phyloP scores from a whole-genome alignment of 2,888 invertebrate species.

The Phorcus lineatus region DNA sequence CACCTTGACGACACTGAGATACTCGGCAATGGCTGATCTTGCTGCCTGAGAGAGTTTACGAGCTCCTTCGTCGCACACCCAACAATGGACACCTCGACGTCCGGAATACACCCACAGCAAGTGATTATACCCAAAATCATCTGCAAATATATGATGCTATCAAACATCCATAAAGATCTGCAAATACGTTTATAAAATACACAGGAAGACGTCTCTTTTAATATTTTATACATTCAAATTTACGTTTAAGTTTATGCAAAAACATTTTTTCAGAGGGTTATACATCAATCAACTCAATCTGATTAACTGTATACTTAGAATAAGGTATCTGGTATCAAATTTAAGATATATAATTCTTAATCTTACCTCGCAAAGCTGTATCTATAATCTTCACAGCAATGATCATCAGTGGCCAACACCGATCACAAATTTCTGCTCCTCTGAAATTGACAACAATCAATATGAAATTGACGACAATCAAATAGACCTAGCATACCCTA shows the following conservation, averaged over 20 bases:
- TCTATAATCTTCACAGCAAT: conserved; percentile 94
- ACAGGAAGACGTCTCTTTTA: neutral
- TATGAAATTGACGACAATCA: neutral
- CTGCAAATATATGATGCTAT: conserved; percentile 76
- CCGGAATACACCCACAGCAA: conserved; percentile 99
- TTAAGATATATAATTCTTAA: too few relatives aligned
- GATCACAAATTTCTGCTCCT: conserved; percentile 91
- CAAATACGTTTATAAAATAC: neutral
- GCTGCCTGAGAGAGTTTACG: conserved; percentile 84
- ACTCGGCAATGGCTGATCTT: conserved; percentile 90
- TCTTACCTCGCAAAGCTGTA: conserved; percentile 79
- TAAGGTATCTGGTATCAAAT: too few relatives aligned
- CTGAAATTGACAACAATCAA: conserved; percentile 59
- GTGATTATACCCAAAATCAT: conserved; percentile 96
- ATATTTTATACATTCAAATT: neutral
- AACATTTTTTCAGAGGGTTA: too few relatives aligned
- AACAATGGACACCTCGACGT: conserved; percentile 97
- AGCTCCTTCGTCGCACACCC: conserved; percentile 94
- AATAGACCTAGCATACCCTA: neutral
- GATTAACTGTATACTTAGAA: too few relatives aligned
- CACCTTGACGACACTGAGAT: conserved; percentile 82
- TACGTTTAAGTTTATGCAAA: neutral
- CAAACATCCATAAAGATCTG: neutral
- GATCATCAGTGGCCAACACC: conserved; percentile 98
- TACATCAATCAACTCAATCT: too few relatives aligned